These are phyloP conservation scores for Microtus richardsoni DNA, from an alignment of 2,113 vertebrate genomes.

Conservation along the genomic window DNA sequence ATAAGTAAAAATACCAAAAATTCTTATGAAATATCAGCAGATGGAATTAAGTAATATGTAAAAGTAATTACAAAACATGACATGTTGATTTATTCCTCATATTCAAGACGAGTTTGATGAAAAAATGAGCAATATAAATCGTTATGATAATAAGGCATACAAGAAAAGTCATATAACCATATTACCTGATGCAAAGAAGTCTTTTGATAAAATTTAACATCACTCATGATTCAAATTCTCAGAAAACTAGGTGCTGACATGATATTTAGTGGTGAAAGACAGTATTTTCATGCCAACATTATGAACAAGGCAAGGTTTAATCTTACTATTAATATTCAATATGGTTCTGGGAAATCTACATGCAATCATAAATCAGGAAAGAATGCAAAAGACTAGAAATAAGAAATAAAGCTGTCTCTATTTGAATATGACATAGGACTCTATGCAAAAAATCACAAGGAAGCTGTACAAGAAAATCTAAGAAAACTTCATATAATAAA, in stretches of 20 bases:
- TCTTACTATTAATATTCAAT: not conserved
- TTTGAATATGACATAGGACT: not conserved
- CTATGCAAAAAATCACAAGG: not conserved
- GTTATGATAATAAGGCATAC: not conserved
- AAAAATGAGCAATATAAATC: not conserved
- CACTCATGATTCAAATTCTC: not conserved
- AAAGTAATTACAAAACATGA: not conserved
- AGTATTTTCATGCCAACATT: conserved; percentile 36
- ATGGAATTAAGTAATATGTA: not conserved
- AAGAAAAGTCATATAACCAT: not conserved
- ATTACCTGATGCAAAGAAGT: not conserved
- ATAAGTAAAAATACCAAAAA: not conserved
- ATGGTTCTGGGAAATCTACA: not conserved
- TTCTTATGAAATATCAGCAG: not conserved
- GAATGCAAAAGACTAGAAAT: not conserved
- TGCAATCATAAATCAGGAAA: not conserved
- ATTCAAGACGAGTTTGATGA: not conserved
- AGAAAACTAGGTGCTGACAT: not conserved
- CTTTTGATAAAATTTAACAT: conserved; percentile 20
- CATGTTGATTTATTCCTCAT: not conserved
- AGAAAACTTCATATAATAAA: not conserved
- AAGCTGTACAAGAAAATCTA: not conserved
- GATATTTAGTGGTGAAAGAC: not conserved
- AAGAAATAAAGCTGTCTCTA: not conserved
- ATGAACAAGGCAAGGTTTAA: not conserved